Evolutionary conservation across 2,113 vertebrate species (phyloP).

Genomic region (Rhabdornis inornatus): DNA sequence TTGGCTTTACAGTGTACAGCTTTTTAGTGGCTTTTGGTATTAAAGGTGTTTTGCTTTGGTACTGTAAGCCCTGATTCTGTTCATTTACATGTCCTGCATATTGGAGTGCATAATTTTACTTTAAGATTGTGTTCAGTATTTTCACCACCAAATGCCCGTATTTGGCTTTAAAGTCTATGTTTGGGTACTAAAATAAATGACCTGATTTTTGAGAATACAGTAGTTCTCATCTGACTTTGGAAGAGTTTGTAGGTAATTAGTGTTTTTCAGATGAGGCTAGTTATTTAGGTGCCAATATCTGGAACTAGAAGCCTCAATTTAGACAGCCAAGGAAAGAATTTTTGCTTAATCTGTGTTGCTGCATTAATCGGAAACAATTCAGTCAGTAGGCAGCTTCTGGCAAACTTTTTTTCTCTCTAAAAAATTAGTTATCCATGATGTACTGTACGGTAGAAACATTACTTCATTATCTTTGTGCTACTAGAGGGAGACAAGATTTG

Average conservation of each 20-base stretch:
- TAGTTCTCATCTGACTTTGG: background rate
- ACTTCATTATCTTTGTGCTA: background rate
- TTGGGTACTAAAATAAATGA: background rate
- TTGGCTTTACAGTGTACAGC: background rate
- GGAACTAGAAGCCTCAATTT: background rate
- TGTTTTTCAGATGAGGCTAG: background rate
- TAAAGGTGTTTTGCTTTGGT: background rate
- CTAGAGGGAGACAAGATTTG: background rate
- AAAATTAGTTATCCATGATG: background rate
- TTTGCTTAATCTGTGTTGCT: background rate
- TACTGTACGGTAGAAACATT: background rate
- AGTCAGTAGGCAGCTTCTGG: background rate
- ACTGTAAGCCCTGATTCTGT: background rate
- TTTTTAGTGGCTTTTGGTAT: background rate
- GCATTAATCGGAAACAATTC: constrained; percentile 2
- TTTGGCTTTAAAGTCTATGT: background rate
- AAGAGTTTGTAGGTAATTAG: background rate
- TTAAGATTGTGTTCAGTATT: background rate
- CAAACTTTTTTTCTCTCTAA: background rate
- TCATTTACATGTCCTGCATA: background rate
- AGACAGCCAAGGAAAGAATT: background rate
- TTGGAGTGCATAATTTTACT: background rate
- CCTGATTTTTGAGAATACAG: background rate
- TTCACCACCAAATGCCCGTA: background rate
- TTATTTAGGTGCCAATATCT: background rate